phyloP scores from a whole-genome alignment of 1,140 invertebrate genomes.

The Brachionus sp. region DNA sequence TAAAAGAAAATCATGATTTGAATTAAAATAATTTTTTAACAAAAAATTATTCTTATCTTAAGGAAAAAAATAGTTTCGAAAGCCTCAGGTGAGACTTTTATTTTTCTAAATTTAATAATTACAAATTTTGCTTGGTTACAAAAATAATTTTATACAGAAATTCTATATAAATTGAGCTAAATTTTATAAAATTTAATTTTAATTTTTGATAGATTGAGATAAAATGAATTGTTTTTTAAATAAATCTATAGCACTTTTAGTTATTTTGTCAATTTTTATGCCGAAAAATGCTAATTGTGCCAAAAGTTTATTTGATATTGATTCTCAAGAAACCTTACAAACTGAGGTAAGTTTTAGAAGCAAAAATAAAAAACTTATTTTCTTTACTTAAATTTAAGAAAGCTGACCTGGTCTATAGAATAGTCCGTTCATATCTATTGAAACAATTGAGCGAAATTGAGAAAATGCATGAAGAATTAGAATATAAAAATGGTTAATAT shows the following conservation, averaged over 20 bases:
- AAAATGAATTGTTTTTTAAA: not conserved
- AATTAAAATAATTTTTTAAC: no score
- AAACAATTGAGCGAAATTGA: slow-evolving; percentile 5
- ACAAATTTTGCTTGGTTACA: not conserved
- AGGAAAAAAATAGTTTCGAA: not conserved
- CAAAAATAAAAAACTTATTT: not conserved
- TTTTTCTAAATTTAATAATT: not conserved
- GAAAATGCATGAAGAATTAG: not conserved
- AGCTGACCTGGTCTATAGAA: not conserved
- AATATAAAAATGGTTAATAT: not conserved
- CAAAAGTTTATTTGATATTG: not conserved
- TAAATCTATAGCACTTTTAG: not conserved
- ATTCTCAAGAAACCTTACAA: not conserved
- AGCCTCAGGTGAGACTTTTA: not conserved
- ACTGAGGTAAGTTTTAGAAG: not conserved
- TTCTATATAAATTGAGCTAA: not conserved
- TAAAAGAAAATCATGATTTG: no score
- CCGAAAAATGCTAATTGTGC: not conserved
- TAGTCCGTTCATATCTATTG: not conserved
- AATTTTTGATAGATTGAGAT: not conserved
- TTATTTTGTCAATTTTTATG: not conserved
- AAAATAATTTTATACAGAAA: not conserved
- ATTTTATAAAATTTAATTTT: not conserved
- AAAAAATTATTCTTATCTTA: not conserved
- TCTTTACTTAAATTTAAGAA: not conserved